A percentile compares a stretch with the other conserved stretches of the same genome.
These are phyloP conservation scores for Corythornis vintsioides DNA, from an alignment of 2,113 vertebrate genomes.

Conservation along the genomic window DNA sequence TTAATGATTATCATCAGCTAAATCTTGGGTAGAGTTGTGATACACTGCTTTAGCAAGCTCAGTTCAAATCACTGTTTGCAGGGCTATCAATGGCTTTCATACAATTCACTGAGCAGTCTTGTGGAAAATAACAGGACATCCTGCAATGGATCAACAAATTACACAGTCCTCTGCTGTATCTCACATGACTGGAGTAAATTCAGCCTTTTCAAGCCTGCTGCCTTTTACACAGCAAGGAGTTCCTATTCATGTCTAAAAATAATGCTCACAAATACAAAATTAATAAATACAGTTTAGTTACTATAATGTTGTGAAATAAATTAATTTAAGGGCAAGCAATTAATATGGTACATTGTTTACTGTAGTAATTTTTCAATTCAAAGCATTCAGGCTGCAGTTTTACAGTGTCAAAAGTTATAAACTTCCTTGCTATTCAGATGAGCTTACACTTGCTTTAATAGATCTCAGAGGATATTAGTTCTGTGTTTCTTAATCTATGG, in stretches of 20 bases:
- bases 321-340: constrained; percentile 4
- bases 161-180: background rate
- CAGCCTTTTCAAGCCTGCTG: background rate
- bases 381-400: constrained; percentile 1
- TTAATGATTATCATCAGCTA: background rate
- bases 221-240: background rate
- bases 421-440: constrained; percentile 17
- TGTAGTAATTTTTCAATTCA: background rate
- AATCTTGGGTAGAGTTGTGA: background rate
- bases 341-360: background rate
- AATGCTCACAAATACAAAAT: background rate
- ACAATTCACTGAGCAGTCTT: background rate
- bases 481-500: background rate
- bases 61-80: background rate
- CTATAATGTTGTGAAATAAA: constrained; percentile 17
- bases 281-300: background rate
- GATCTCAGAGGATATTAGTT: constrained; percentile 13
- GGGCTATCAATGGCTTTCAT: background rate
- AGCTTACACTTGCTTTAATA: constrained; percentile 26
- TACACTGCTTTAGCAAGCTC: background rate
- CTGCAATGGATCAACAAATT: background rate
- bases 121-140: background rate
- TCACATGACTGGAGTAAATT: background rate
- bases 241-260: background rate
- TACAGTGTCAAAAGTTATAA: constrained; percentile 12